phyloP scores from a whole-genome alignment of 2,888 invertebrate genomes.

The Acanthoscelides obtectus region DNA sequence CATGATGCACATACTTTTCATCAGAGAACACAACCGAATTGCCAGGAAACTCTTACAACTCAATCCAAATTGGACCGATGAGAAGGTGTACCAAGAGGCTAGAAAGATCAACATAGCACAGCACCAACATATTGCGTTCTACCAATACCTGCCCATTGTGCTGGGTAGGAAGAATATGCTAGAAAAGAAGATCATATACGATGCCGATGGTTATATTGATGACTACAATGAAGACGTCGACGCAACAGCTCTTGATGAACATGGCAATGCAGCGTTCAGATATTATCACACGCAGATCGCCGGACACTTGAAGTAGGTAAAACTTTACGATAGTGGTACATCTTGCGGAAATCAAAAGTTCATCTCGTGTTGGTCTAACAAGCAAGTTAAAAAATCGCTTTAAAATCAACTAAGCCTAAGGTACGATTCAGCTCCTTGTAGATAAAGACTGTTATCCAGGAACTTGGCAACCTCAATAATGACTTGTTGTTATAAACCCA shows the following conservation, averaged over 20 bases:
- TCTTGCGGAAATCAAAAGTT: too few relatives aligned
- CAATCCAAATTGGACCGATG: slow-evolving; percentile 73
- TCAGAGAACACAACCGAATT: slow-evolving; percentile 70
- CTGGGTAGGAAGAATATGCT: slow-evolving; percentile 59
- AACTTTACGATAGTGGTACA: neutral
- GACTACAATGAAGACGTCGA: slow-evolving; percentile 63
- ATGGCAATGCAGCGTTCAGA: slow-evolving; percentile 67
- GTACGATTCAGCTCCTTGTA: too few relatives aligned
- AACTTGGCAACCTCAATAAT: too few relatives aligned
- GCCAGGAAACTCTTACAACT: slow-evolving; percentile 55
- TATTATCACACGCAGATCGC: slow-evolving; percentile 68
- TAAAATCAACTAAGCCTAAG: too few relatives aligned
- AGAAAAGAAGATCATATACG: slow-evolving; percentile 58
- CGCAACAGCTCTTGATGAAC: slow-evolving; percentile 62
- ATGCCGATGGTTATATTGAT: slow-evolving; percentile 55
- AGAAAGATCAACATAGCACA: slow-evolving; percentile 63
- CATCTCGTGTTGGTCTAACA: too few relatives aligned
- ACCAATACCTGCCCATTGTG: slow-evolving; percentile 71
- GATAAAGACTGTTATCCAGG: too few relatives aligned
- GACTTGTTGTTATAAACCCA: too few relatives aligned
- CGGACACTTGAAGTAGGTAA: slow-evolving; percentile 61
- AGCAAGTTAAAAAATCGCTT: too few relatives aligned
- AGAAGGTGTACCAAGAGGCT: slow-evolving; percentile 66
- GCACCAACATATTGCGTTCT: slow-evolving; percentile 68
- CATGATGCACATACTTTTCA: slow-evolving; percentile 60